Evolutionary conservation across 2,797 vertebrate species (phyloP).

Genomic region (Oreonectes daqikongensis): DNA sequence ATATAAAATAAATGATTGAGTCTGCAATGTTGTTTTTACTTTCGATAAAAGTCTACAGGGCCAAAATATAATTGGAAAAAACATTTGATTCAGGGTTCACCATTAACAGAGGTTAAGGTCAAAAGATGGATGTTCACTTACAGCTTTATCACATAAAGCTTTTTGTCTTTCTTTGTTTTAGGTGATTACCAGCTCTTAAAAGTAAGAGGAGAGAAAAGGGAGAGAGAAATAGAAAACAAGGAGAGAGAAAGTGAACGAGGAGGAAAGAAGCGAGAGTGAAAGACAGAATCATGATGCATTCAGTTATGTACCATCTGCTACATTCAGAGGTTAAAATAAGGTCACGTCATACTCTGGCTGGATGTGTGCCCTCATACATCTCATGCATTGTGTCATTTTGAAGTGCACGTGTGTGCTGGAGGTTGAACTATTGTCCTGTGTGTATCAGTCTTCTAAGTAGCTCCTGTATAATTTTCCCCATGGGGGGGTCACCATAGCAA

Average conservation of each 20-base stretch:
- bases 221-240: background rate
- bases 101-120: background rate
- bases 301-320: slow-evolving; percentile 33
- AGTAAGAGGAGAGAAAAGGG: background rate
- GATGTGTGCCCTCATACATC: background rate
- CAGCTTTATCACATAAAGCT: background rate
- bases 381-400: background rate
- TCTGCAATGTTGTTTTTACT: no score
- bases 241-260: background rate
- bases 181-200: background rate
- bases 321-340: slow-evolving; percentile 35
- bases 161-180: background rate
- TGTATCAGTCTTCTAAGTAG: slow-evolving; percentile 18
- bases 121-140: background rate
- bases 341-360: background rate
- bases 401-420: background rate
- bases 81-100: background rate
- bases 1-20: no score
- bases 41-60: background rate
- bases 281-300: slow-evolving; percentile 22
- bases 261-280: background rate
- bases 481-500: slow-evolving; percentile 19
- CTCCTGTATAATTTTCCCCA: slow-evolving; percentile 13
- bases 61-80: background rate
- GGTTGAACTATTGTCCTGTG: slow-evolving; percentile 7